Evolutionary conservation across 2,113 vertebrate genomes (phyloP), one percentile per base, ranked within the genome.

Genomic region (Rhabdomys dilectus): DNA sequence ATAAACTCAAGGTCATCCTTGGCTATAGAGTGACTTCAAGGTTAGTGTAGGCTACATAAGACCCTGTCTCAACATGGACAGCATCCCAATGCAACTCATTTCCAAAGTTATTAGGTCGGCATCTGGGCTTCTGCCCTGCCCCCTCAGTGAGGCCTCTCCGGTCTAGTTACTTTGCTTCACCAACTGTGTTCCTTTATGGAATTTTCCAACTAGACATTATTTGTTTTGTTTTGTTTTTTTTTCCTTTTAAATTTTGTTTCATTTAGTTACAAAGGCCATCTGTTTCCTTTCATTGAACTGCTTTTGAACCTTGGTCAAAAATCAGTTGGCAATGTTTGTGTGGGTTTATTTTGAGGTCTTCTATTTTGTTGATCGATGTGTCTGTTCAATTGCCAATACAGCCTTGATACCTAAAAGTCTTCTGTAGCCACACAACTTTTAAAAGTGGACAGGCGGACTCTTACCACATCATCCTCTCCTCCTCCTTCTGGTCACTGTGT

Each of bases 271-370:
- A 85, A 90, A 68, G 60, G 16, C 70, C 29, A 60, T 82, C 3
- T 68, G 39, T 60, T 29, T 91, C 62, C 31, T 88, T 93, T 80
- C 11, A 56, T 26, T 45, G 15, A 75, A 64, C 62, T 73, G 11
- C 53, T 81, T 93, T 93, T 91, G 81, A 93, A 87, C 22, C 22
- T 87, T 58, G 19, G 11, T 73, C 22, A 91, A 56, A 73, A 91
- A 87, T 72, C 73, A 91, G 29, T 87, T 87, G 88, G 56, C 15
- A 5, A 45, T 87, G 45, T 75, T 91, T 89, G 21, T 24, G 3
- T 76, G n/a, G 48, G 29, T 81, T 68, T 21, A 4, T 76, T 94
- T 96, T 48, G 48, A 6, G 42, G 42, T 66, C 36, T 64, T 80
- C 34, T 78, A 58, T 68, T 93, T n/a, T 7, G 36, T 86, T 26